Base-by-base conservation (phyloP, 1,140 invertebrate genomes). In the Sinella curviseta region DNA sequence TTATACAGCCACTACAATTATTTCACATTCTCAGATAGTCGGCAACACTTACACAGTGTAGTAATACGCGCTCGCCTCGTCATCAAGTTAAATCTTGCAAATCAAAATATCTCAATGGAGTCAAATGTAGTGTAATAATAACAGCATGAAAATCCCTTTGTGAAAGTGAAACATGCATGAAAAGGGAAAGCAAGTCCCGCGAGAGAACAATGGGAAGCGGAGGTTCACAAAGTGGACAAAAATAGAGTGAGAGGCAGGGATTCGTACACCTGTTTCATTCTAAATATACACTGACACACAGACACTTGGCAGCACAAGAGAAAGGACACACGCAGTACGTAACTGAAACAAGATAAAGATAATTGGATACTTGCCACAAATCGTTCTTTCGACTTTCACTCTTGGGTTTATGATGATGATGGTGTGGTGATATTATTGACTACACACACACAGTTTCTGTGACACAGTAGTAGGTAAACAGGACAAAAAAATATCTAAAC, bases 321-420 rank as follows among this genome's bases (percentile, higher is more conserved):
- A 4, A 48, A 4, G 39, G 57, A 60, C 57, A 60, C 57, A 17
- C 12, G 24, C 12, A 60, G 12, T 60, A 17, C 12, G 57, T 12
- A 60, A 60, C 12, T 60, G 24, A 60, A 60, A 60, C 24, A n/a
- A 60, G 57, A 60, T 60, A 12, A 60, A 60, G 57, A 60, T 60
- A 60, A 60, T 60, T 60, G 57, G 57, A 60, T 26, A 26, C 57
- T 60, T 60, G 4, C 57, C 57, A 26, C 57, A 60, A 60, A 60
- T 60, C 57, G 57, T 8, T 48, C 57, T 60, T 60, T 12, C 57
- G 57, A 20, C 39, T 48, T 60, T 60, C 57, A 60, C 57, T 60
- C 24, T 17, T 60, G 14, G 39, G 8, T 48, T 16, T 60, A n/a
- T 60, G 12, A 60, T 26, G 24, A 60, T 60, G 24, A n/a, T 26